Evolutionary conservation across 2,888 invertebrate species (phyloP), one percentile per base, ranked within the genome.

Genomic region (Conistra vaccinii): DNA sequence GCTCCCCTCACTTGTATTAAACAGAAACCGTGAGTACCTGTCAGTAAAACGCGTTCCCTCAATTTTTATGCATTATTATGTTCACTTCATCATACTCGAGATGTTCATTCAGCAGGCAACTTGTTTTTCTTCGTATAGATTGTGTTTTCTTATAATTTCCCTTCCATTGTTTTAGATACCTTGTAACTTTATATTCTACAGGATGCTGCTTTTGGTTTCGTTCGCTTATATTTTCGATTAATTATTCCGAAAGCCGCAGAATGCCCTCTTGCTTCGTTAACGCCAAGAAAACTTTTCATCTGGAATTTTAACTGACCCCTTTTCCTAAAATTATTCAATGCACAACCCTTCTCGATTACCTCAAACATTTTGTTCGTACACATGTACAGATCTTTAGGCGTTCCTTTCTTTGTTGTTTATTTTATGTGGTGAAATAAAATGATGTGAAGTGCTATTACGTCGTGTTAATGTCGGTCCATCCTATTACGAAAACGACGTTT

Each of bases 261-360:
- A 79, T 73, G 66, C 73, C 51, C 29, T 68, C 57, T 68, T 84
- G 70, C 80, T 81, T 81, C 80, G 80, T 84, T 84, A 84, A 55
- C 84, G 63, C 35, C 60, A 74, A 73, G 80, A 84, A 84, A 84
- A 80, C 42, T 84, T 81, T 68, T 20, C 53, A 2, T 23, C n/a
- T 29, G 62, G 60, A 80, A 73, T 70, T 84, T 84, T 81, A 58
- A 66, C 73, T 79, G 65, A 83, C 73, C 84, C 17, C 20, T 79
- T 83, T 83, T 79, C 84, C 60, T 65, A 63, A 73, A 84, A 79
- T 84, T 63, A 70, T 84, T 73, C 61, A 73, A 23, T 53, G 51
- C 39, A 60, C 70, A 63, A 83, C 62, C 63, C 63, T 74, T 73
- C 69, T 84, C 58, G 62, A 80, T 84, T 80, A 69, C 51, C 58